Evolutionary conservation across 1,140 invertebrate species (phyloP).

Genomic region (Euwallacea fornicatus): DNA sequence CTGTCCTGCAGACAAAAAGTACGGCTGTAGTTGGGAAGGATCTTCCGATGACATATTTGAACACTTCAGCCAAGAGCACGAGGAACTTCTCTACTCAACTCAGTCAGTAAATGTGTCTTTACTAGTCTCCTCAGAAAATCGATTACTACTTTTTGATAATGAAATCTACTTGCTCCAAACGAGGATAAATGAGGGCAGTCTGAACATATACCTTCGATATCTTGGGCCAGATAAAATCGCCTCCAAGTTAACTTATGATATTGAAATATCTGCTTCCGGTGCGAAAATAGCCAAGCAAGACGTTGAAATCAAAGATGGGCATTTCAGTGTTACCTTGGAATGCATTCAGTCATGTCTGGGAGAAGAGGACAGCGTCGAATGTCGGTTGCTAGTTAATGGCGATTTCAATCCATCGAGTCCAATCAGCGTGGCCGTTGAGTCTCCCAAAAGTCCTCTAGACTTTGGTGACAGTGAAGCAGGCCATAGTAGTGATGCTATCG

Average conservation of each 20-base stretch:
- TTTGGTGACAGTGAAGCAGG: background rate
- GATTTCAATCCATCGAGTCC: constrained; percentile 9
- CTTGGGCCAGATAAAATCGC: constrained; percentile 55
- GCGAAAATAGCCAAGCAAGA: constrained; percentile 25
- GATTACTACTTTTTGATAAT: constrained; percentile 39
- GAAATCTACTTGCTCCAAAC: constrained; percentile 48
- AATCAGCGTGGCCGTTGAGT: constrained; percentile 7
- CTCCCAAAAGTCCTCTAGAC: background rate
- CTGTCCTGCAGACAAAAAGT: constrained; percentile 46
- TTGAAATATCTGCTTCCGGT: constrained; percentile 31
- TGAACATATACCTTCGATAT: constrained; percentile 44
- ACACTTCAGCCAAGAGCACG: constrained; percentile 46
- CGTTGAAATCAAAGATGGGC: constrained; percentile 26
- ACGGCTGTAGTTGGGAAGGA: constrained; percentile 47
- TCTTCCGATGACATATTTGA: constrained; percentile 42
- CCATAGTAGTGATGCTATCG: background rate
- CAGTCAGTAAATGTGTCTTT: constrained; percentile 39
- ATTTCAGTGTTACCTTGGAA: constrained; percentile 33
- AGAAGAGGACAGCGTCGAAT: constrained; percentile 15
- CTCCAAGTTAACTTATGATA: constrained; percentile 39
- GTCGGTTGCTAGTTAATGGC: constrained; percentile 25
- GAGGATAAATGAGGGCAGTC: constrained; percentile 24
- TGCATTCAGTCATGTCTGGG: constrained; percentile 29
- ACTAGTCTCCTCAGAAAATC: constrained; percentile 40
- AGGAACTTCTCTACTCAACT: constrained; percentile 40